Conservation (phyloP, 2,888 invertebrate species). For the Muschampia plurimacula region DNA sequence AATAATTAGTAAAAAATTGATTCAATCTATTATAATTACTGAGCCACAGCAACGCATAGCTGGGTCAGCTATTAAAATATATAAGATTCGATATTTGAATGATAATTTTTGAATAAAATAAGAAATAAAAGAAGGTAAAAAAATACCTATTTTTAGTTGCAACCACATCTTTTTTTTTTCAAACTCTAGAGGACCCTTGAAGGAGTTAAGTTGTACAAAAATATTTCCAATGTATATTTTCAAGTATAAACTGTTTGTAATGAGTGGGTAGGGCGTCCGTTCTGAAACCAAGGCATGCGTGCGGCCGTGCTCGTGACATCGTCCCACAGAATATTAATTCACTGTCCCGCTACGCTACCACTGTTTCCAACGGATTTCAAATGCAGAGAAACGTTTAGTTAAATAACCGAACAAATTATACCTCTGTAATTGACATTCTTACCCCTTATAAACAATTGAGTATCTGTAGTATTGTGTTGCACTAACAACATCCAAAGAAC, state of each 20-base stretch:
- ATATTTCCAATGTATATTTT: not conserved
- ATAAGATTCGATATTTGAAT: no score
- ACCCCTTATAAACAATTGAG: constrained; percentile 3
- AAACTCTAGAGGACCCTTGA: constrained; percentile 12
- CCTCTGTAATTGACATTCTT: constrained; percentile 49
- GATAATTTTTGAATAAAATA: no score
- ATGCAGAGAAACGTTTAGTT: constrained; percentile 53
- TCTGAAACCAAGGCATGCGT: constrained; percentile 73
- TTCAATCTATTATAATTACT: no score
- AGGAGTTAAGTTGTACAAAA: not conserved
- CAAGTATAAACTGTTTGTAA: constrained; percentile 52
- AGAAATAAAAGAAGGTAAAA: not conserved
- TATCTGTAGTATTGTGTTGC: not conserved
- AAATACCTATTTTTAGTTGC: no score
- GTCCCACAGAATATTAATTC: constrained; percentile 73
- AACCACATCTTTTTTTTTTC: no score
- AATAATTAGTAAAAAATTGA: no score
- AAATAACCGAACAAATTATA: constrained; percentile 56
- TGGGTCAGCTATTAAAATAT: no score
- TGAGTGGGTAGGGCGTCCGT: constrained; percentile 59
- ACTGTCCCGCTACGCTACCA: constrained; percentile 41
- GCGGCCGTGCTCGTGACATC: constrained; percentile 61
- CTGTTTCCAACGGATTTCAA: constrained; percentile 60
- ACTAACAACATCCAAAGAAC: no score
- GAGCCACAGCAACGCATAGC: no score